Evolutionary conservation across 1,140 invertebrate genomes (phyloP).

Genomic region (Neuroterus valhalla): DNA sequence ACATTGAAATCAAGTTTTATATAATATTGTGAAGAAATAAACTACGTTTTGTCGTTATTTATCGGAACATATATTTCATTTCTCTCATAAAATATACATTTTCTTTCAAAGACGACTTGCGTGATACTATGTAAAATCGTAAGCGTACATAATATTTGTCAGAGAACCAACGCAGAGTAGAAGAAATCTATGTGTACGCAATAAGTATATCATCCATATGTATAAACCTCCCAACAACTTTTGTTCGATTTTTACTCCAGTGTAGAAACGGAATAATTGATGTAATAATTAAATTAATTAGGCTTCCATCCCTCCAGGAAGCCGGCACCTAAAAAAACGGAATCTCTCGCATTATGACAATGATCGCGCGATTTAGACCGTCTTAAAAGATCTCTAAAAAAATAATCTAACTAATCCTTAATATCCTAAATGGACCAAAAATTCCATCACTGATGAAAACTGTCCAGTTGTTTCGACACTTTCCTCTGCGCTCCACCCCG

Average conservation of each 20-base stretch:
- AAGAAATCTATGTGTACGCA: slow-evolving; percentile 27
- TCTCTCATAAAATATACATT: slow-evolving; percentile 39
- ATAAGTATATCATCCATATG: background rate
- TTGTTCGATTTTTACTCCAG: slow-evolving; percentile 10
- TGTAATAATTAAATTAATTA: background rate
- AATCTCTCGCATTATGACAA: background rate
- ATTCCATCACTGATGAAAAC: too few species aligned
- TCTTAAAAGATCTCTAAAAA: background rate
- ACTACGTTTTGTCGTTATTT: slow-evolving; percentile 3
- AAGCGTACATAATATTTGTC: slow-evolving; percentile 46
- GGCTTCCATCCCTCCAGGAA: background rate
- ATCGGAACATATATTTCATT: slow-evolving; percentile 29
- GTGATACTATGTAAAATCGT: slow-evolving; percentile 45
- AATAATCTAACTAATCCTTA: background rate
- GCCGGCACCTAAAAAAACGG: too few species aligned
- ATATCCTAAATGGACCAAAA: too few species aligned
- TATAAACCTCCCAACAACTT: slow-evolving; percentile 34
- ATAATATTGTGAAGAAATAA: background rate
- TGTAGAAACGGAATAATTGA: background rate
- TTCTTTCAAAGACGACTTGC: slow-evolving; percentile 41
- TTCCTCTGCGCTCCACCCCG: background rate
- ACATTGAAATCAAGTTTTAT: background rate
- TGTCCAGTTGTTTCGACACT: background rate
- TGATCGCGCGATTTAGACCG: background rate
- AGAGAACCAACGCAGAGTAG: slow-evolving; percentile 25